Evolutionary conservation across 2,888 invertebrate genomes (phyloP).

Genomic region (Volucella inanis): DNA sequence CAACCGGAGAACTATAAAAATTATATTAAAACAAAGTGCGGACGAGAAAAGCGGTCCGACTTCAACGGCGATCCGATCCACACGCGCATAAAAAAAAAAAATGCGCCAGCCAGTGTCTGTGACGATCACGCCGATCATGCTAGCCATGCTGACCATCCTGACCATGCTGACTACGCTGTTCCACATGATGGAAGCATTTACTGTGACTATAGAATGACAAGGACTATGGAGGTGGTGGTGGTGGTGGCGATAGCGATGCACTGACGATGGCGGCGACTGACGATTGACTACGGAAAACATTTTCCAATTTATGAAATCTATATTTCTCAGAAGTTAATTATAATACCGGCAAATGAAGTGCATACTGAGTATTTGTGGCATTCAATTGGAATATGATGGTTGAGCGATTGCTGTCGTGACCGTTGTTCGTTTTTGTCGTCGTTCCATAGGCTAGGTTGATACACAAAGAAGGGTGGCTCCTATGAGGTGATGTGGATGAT

Average conservation of each 20-base stretch:
- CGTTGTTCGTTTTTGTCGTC: conserved; percentile 38
- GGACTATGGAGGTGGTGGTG: not conserved
- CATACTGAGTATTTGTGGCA: conserved; percentile 73
- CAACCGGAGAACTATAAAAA: conserved; percentile 50
- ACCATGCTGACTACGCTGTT: conserved; percentile 47
- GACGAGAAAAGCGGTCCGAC: conserved; percentile 59
- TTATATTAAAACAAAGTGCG: conserved; percentile 59
- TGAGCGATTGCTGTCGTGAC: conserved; percentile 73
- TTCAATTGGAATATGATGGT: conserved; percentile 73
- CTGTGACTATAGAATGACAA: too few relatives aligned
- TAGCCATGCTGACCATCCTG: conserved; percentile 23
- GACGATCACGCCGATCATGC: conserved; percentile 19
- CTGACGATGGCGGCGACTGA: too few relatives aligned
- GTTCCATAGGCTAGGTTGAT: not conserved
- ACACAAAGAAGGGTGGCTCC: conserved; percentile 27
- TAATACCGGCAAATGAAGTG: conserved; percentile 74
- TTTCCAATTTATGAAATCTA: conserved; percentile 75
- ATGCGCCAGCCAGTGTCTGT: conserved; percentile 44
- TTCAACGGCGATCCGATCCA: conserved; percentile 52
- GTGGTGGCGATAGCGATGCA: too few relatives aligned
- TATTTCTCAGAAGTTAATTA: conserved; percentile 75
- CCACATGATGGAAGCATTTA: conserved; percentile 48
- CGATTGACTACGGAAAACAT: conserved; percentile 53
- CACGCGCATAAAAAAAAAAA: conserved; percentile 36
- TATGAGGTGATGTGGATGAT: conserved; percentile 15